These are phyloP conservation scores for Trialeurodes vaporariorum DNA, from an alignment of 1,140 invertebrate genomes.

Conservation along the genomic window DNA sequence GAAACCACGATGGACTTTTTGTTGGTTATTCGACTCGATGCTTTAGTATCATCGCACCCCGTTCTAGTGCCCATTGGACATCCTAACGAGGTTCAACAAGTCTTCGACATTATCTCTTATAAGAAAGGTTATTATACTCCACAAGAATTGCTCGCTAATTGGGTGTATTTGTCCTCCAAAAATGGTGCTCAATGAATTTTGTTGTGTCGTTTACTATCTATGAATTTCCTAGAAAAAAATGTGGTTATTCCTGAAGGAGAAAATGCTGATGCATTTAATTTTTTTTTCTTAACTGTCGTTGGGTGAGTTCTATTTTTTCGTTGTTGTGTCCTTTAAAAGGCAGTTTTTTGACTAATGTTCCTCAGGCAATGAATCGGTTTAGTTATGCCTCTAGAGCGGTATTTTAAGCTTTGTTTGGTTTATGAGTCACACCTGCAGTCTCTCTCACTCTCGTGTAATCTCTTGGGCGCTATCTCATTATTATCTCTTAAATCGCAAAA, in stretches of 20 bases:
- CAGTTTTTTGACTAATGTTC: no score
- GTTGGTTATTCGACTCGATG: conserved; percentile 42
- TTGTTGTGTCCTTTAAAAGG: no score
- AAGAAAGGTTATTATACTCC: conserved; percentile 49
- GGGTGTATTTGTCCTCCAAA: not conserved
- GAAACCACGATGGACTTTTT: conserved; percentile 47
- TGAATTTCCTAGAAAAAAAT: not conserved
- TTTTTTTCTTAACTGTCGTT: not conserved
- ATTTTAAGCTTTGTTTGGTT: no score
- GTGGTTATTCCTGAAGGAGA: not conserved
- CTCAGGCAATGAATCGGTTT: no score
- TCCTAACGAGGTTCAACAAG: conserved; percentile 70
- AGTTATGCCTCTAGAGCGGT: no score
- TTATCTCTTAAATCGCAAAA: no score
- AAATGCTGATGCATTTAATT: not conserved
- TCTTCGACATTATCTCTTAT: conserved; percentile 87
- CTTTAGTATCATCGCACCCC: conserved; percentile 48
- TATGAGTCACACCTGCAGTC: no score
- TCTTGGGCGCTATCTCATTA: no score
- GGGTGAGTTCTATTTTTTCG: not conserved
- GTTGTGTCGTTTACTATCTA: not conserved
- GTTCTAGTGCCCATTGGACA: conserved; percentile 46
- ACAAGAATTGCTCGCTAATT: not conserved
- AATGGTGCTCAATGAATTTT: not conserved
- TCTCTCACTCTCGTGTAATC: no score